phyloP scores from a whole-genome alignment of 2,888 invertebrate genomes.

The Anoncus sp. region DNA sequence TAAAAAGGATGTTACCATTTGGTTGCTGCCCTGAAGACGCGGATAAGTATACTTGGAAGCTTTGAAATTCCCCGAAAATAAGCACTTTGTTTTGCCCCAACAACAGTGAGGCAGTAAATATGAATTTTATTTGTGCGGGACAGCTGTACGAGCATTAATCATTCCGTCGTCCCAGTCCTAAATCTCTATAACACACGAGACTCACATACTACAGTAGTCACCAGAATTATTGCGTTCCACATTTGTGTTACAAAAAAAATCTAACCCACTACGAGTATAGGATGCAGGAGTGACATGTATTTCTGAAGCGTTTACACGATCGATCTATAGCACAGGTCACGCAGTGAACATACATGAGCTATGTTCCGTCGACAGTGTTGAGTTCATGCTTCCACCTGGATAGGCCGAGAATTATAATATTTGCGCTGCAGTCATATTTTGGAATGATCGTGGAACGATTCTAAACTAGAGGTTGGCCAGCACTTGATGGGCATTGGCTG shows the following conservation, averaged over 20 bases:
- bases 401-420: constrained; percentile 1
- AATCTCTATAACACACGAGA: too few species aligned
- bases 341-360: not conserved
- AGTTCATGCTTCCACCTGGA: not conserved
- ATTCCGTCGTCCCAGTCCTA: too few species aligned
- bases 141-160: too few species aligned
- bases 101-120: too few species aligned
- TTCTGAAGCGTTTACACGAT: constrained; percentile 11
- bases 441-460: constrained; percentile 71
- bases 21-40: too few species aligned
- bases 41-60: too few species aligned
- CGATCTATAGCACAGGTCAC: not conserved
- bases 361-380: not conserved
- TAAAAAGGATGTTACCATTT: too few species aligned
- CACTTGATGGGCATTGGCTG: constrained; percentile 54
- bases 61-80: too few species aligned
- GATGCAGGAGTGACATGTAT: constrained; percentile 1
- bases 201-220: too few species aligned
- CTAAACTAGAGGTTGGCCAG: constrained; percentile 64
- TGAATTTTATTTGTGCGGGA: too few species aligned
- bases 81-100: too few species aligned
- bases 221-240: not conserved
- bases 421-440: constrained; percentile 71
- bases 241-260: not conserved
- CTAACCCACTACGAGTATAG: not conserved